Conservation (phyloP, 1,140 invertebrate species). For the Ips nitidus region DNA sequence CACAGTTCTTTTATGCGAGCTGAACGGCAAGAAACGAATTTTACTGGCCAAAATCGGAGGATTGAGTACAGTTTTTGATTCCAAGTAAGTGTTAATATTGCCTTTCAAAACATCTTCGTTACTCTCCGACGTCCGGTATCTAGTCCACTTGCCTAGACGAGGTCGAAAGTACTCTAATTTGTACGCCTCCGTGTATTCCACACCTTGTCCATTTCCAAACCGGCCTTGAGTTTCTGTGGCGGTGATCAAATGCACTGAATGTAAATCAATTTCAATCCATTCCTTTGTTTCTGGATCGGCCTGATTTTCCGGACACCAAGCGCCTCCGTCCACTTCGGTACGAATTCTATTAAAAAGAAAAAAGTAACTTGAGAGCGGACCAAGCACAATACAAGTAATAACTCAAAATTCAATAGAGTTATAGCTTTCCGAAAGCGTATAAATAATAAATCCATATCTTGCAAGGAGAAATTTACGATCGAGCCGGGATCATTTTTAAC, state of each 20-base stretch:
- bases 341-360: constrained; percentile 36
- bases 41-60: constrained; percentile 72
- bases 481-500: constrained; percentile 24
- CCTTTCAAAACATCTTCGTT: constrained; percentile 62
- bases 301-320: constrained; percentile 70
- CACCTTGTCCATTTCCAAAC: constrained; percentile 81
- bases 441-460: constrained; percentile 14
- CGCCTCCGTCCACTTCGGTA: constrained; percentile 47
- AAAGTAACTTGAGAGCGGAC: constrained; percentile 18
- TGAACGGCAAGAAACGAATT: constrained; percentile 74
- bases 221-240: constrained; percentile 80
- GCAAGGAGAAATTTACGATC: constrained; percentile 11
- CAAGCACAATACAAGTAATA: background rate
- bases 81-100: constrained; percentile 81
- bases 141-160: constrained; percentile 69
- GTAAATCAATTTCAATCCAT: constrained; percentile 78
- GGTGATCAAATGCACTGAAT: constrained; percentile 72
- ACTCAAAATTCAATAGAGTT: background rate
- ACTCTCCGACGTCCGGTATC: constrained; percentile 60
- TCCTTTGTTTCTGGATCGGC: constrained; percentile 71
- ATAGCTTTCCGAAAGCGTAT: background rate
- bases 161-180: constrained; percentile 72
- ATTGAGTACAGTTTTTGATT: constrained; percentile 69
- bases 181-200: constrained; percentile 77
- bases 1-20: constrained; percentile 69